A percentile compares a stretch with the other conserved stretches of the same genome.
Conservation (phyloP, 2,113 vertebrate genomes). For the Syngnathoides biaculeatus region DNA sequence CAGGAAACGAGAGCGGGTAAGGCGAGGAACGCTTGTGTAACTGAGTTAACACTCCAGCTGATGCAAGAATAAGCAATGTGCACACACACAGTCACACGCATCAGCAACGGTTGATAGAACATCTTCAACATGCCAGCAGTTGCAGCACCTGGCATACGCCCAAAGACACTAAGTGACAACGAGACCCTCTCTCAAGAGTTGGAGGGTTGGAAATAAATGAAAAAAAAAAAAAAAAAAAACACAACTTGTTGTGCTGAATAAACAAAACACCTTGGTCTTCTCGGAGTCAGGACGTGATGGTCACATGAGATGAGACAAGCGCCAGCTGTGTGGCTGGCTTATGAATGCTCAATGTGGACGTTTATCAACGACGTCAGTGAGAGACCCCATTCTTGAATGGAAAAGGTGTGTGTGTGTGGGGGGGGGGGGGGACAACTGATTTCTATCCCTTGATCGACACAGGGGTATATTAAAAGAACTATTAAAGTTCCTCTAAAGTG, state of each 20-base stretch:
- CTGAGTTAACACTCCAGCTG: constrained; percentile 30
- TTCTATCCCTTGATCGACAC: not conserved
- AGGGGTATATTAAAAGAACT: not conserved
- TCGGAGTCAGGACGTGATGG: not conserved
- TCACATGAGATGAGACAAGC: constrained; percentile 10
- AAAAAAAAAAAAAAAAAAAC: not conserved
- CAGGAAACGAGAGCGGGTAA: constrained; percentile 29
- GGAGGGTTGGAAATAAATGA: no score
- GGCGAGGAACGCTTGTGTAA: constrained; percentile 18
- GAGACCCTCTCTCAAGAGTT: not conserved
- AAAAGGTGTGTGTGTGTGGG: not conserved
- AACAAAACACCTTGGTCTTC: constrained; percentile 9
- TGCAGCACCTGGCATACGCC: not conserved
- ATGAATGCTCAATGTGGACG: not conserved
- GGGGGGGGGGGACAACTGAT: not conserved
- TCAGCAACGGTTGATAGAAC: not conserved
- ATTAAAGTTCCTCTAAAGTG: not conserved
- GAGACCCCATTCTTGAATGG: not conserved
- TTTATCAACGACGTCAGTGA: not conserved
- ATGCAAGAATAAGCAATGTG: constrained; percentile 30
- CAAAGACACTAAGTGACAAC: not conserved
- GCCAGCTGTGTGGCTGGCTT: not conserved
- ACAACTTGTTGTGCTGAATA: not conserved
- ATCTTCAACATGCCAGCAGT: not conserved
- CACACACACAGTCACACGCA: constrained; percentile 3